Evolutionary conservation across 2,797 vertebrate genomes (phyloP).

Genomic region (Margarornis squamiger): DNA sequence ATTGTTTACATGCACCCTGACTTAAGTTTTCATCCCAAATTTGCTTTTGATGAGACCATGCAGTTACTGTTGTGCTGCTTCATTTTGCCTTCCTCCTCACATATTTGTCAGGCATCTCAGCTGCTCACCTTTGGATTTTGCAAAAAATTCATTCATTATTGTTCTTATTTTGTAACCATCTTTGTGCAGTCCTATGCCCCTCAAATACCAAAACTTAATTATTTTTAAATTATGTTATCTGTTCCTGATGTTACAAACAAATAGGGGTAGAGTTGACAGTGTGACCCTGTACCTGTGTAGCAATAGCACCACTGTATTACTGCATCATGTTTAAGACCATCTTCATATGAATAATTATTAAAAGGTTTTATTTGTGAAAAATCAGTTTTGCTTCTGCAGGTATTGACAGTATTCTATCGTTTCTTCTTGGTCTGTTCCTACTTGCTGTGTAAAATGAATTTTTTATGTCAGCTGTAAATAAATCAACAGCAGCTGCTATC

Average conservation of each 20-base stretch:
- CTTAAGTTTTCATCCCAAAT: not conserved
- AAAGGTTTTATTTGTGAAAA: slow-evolving; percentile 26
- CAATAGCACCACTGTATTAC: not conserved
- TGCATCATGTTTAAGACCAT: not conserved
- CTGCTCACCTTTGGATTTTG: not conserved
- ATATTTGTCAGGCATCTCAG: not conserved
- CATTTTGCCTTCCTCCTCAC: not conserved
- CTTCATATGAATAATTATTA: not conserved
- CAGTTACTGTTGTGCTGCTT: not conserved
- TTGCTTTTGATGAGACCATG: not conserved
- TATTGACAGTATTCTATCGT: slow-evolving; percentile 1
- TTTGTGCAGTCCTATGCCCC: not conserved
- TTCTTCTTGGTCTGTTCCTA: slow-evolving; percentile 16
- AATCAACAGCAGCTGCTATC: slow-evolving; percentile 51
- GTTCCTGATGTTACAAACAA: not conserved
- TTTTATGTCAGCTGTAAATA: slow-evolving; percentile 48
- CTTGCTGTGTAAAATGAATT: slow-evolving; percentile 47
- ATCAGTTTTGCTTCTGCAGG: slow-evolving; percentile 44
- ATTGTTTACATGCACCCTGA: not conserved
- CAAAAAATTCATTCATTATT: not conserved
- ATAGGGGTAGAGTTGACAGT: not conserved
- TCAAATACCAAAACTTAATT: not conserved
- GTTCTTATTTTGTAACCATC: not conserved
- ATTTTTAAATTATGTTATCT: not conserved
- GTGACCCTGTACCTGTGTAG: not conserved